phyloP scores from a whole-genome alignment of 2,797 vertebrate species.

The Malurus splendens region DNA sequence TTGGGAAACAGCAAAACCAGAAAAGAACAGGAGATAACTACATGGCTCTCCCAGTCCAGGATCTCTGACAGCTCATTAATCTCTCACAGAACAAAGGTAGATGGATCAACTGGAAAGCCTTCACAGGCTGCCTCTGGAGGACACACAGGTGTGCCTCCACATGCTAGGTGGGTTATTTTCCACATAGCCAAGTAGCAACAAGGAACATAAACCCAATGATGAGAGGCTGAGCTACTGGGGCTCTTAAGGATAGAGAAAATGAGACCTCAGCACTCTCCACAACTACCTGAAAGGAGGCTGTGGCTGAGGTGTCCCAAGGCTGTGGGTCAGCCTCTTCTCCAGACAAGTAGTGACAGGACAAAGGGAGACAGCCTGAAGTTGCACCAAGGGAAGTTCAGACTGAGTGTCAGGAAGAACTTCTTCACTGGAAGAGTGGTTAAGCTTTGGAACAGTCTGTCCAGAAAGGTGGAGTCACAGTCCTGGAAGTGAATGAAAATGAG shows the following conservation, averaged over 20 bases:
- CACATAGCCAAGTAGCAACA: neutral
- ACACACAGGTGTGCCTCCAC: neutral
- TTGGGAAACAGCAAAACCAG: neutral
- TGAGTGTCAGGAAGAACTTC: neutral
- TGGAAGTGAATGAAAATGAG: neutral
- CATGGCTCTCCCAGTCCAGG: neutral
- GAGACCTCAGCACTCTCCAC: neutral
- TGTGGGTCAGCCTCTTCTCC: neutral
- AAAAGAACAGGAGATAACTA: neutral
- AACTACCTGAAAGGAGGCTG: neutral
- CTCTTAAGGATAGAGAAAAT: neutral
- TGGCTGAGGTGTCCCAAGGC: neutral
- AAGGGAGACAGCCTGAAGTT: neutral
- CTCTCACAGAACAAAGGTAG: neutral
- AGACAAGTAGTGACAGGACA: accelerated
- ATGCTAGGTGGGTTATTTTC: accelerated
- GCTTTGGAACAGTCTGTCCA: neutral
- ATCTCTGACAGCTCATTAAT: neutral
- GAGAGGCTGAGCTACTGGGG: neutral
- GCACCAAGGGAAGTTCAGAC: neutral
- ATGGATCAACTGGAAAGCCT: neutral
- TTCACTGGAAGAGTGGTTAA: neutral
- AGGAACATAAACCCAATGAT: neutral
- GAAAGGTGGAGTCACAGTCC: neutral
- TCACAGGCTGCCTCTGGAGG: neutral